phyloP scores from a whole-genome alignment of 2,888 invertebrate species.

The Bimastos eiseni region DNA sequence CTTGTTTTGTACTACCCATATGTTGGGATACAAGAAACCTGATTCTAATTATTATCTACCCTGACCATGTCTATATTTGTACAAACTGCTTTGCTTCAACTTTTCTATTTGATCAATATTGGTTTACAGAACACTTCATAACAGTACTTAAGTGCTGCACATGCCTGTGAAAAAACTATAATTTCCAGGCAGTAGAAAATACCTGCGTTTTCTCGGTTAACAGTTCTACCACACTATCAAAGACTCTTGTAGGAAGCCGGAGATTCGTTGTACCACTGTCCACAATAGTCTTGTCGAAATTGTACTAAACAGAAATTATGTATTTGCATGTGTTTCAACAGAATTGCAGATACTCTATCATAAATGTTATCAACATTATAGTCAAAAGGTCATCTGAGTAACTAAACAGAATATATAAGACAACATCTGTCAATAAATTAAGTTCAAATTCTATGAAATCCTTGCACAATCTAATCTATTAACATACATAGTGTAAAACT shows the following conservation, averaged over 20 bases:
- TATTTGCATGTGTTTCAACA: conserved; percentile 22
- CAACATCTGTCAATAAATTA: not conserved
- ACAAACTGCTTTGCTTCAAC: not conserved
- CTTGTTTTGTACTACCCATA: not conserved
- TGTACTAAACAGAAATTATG: conserved; percentile 60
- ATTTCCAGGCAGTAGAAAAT: not conserved
- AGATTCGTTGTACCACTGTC: conserved; percentile 73
- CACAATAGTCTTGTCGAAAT: conserved; percentile 69
- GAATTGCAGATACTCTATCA: not conserved
- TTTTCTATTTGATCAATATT: not conserved
- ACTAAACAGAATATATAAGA: not conserved
- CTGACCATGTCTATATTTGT: not conserved
- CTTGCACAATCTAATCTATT: not conserved
- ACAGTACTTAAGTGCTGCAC: not conserved
- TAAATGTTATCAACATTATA: not conserved
- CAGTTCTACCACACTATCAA: conserved; percentile 39
- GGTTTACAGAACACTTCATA: not conserved
- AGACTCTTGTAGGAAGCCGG: conserved; percentile 66
- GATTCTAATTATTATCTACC: not conserved
- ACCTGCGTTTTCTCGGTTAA: not conserved
- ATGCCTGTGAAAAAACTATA: not conserved
- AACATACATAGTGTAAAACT: not conserved
- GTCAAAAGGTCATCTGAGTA: too few species aligned
- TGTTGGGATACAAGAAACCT: not conserved
- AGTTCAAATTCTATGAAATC: not conserved